Evolutionary conservation across 1,140 invertebrate genomes (phyloP).

Genomic region (Ridgeia piscesae): DNA sequence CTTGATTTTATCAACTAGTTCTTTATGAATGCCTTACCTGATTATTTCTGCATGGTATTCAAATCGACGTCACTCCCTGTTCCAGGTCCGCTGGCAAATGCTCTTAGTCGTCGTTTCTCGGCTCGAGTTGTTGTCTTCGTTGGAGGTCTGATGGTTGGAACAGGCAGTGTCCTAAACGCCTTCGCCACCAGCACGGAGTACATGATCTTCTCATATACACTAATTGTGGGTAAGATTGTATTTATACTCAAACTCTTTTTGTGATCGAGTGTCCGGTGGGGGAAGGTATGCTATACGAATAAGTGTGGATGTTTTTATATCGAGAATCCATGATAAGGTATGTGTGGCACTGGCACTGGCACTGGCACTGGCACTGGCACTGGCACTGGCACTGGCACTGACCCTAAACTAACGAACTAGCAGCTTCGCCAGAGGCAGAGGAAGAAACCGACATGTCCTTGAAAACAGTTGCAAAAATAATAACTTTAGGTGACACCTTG

Average conservation of each 20-base stretch:
- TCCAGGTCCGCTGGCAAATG: neutral
- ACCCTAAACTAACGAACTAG: too few species aligned
- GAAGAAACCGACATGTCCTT: too few species aligned
- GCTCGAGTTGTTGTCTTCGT: conserved; percentile 13
- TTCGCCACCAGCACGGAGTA: conserved; percentile 16
- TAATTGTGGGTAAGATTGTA: neutral
- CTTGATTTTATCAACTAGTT: neutral
- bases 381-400: too few species aligned
- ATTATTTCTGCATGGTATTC: neutral
- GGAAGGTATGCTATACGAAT: too few species aligned
- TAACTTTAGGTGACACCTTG: too few species aligned
- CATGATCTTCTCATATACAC: conserved; percentile 13
- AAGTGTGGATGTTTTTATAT: neutral
- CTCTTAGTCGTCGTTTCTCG: conserved; percentile 1
- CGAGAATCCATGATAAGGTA: too few species aligned
- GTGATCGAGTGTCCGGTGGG: neutral
- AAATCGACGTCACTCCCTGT: neutral
- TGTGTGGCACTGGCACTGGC: too few species aligned
- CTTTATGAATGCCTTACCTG: neutral
- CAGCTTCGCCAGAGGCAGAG: too few species aligned
- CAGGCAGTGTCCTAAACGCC: neutral
- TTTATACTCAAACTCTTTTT: neutral
- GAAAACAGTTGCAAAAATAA: too few species aligned
- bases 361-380: too few species aligned
- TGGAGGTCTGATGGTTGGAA: conserved; percentile 13